Evolutionary conservation across 2,888 invertebrate genomes (phyloP).

Genomic region (Tetanocera ferruginea): DNA sequence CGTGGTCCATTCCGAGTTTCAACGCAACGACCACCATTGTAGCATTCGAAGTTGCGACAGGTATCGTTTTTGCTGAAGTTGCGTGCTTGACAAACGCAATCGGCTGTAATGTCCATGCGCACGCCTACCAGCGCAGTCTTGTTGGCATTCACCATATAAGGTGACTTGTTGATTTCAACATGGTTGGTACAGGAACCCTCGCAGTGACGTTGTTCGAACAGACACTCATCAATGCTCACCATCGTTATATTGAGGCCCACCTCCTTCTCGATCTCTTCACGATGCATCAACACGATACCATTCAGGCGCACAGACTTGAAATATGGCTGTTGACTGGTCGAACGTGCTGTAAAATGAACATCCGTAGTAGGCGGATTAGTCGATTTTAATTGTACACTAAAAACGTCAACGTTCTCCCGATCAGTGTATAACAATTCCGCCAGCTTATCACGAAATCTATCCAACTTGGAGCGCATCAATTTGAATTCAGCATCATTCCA

Average conservation of each 20-base stretch:
- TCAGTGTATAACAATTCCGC: slow-evolving; percentile 87
- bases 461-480: slow-evolving; percentile 86
- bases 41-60: slow-evolving; percentile 89
- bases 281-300: slow-evolving; percentile 91
- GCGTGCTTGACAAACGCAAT: slow-evolving; percentile 92
- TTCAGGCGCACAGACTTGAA: slow-evolving; percentile 94
- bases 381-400: slow-evolving; percentile 90
- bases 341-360: slow-evolving; percentile 92
- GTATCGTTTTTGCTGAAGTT: slow-evolving; percentile 91
- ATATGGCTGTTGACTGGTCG: slow-evolving; percentile 81
- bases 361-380: slow-evolving; percentile 90
- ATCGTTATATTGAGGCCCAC: slow-evolving; percentile 95
- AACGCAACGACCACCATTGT: slow-evolving; percentile 95
- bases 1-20: slow-evolving; percentile 88
- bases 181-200: slow-evolving; percentile 95
- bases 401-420: slow-evolving; percentile 92
- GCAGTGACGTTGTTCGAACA: slow-evolving; percentile 90
- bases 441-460: slow-evolving; percentile 89
- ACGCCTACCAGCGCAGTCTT: slow-evolving; percentile 96
- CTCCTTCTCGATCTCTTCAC: slow-evolving; percentile 91
- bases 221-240: slow-evolving; percentile 97
- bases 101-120: slow-evolving; percentile 88
- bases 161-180: slow-evolving; percentile 83
- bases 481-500: slow-evolving; percentile 91
- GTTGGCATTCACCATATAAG: slow-evolving; percentile 96